Evolutionary conservation across 2,888 invertebrate genomes (phyloP).

Genomic region (Luperina testacea): DNA sequence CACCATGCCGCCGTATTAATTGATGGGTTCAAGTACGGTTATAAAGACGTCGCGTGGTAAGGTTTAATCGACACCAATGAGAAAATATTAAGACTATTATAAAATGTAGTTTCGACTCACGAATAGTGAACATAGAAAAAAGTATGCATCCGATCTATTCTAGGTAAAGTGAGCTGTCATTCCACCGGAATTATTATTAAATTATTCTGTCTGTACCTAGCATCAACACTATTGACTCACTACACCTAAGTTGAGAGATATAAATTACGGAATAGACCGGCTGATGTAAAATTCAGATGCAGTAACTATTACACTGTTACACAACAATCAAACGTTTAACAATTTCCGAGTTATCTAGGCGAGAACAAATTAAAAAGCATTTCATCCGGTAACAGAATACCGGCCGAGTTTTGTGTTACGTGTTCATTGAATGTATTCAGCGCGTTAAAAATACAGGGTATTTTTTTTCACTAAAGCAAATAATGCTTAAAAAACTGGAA

Average conservation of each 20-base stretch:
- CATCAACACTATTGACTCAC: background rate
- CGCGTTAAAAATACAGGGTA: slow-evolving; percentile 16
- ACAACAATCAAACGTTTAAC: background rate
- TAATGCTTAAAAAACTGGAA: slow-evolving; percentile 38
- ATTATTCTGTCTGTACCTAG: no score
- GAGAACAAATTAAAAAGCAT: slow-evolving; percentile 26
- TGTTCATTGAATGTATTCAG: slow-evolving; percentile 38
- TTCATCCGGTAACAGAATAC: slow-evolving; percentile 18
- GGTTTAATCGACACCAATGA: slow-evolving; percentile 35
- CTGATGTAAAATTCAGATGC: slow-evolving; percentile 2
- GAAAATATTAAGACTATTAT: slow-evolving; percentile 29
- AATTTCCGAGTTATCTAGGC: slow-evolving; percentile 2
- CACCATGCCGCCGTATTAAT: slow-evolving; percentile 32
- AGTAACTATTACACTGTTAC: slow-evolving; percentile 6
- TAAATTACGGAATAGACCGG: background rate
- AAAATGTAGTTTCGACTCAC: slow-evolving; percentile 21
- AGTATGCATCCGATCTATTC: background rate
- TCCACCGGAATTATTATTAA: no score
- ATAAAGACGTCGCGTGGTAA: slow-evolving; percentile 29
- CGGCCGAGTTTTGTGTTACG: slow-evolving; percentile 13
- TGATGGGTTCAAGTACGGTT: slow-evolving; percentile 40
- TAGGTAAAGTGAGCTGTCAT: no score
- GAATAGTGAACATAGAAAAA: slow-evolving; percentile 5
- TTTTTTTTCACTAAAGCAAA: slow-evolving; percentile 29
- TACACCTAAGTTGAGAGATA: background rate